Evolutionary conservation across 2,888 invertebrate species (phyloP).

Genomic region (Pterobdella sp.): DNA sequence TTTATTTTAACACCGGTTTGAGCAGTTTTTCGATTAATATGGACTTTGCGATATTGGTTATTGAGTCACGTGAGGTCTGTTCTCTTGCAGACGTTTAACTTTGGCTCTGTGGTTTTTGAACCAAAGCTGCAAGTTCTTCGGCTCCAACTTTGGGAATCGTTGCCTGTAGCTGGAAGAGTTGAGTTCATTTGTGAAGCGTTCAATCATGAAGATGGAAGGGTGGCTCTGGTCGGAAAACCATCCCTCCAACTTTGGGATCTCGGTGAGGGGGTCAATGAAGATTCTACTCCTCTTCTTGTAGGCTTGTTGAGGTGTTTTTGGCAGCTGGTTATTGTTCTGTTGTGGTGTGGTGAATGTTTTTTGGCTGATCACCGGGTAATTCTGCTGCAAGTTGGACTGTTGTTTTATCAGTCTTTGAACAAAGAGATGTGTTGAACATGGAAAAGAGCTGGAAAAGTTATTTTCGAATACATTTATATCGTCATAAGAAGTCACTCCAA

Average conservation of each 20-base stretch:
- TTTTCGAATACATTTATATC: no score
- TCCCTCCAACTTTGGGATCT: slow-evolving; percentile 64
- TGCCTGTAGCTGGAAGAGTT: slow-evolving; percentile 94
- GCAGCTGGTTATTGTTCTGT: neutral
- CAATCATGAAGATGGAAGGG: slow-evolving; percentile 91
- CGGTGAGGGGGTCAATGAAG: slow-evolving; percentile 98
- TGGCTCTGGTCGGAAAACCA: slow-evolving; percentile 98
- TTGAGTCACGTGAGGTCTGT: no score
- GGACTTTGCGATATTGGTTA: no score
- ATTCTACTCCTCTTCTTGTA: slow-evolving; percentile 89
- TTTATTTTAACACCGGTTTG: no score
- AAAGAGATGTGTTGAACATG: neutral
- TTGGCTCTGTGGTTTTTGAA: slow-evolving; percentile 97
- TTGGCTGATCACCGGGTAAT: neutral
- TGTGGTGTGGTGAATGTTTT: neutral
- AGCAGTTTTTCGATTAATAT: no score
- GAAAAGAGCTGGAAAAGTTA: neutral
- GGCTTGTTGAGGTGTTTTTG: slow-evolving; percentile 28
- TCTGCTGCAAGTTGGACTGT: neutral
- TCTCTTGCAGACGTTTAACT: slow-evolving; percentile 67
- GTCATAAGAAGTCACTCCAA: no score
- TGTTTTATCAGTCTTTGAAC: slow-evolving; percentile 2
- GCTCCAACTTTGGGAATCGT: slow-evolving; percentile 94
- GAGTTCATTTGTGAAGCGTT: slow-evolving; percentile 92
- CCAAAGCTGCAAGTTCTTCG: slow-evolving; percentile 99